Percentiles rank a stretch among this genome's conserved stretches.
Conservation (phyloP, 2,113 vertebrate genomes). For the Aleadryas rufinucha region DNA sequence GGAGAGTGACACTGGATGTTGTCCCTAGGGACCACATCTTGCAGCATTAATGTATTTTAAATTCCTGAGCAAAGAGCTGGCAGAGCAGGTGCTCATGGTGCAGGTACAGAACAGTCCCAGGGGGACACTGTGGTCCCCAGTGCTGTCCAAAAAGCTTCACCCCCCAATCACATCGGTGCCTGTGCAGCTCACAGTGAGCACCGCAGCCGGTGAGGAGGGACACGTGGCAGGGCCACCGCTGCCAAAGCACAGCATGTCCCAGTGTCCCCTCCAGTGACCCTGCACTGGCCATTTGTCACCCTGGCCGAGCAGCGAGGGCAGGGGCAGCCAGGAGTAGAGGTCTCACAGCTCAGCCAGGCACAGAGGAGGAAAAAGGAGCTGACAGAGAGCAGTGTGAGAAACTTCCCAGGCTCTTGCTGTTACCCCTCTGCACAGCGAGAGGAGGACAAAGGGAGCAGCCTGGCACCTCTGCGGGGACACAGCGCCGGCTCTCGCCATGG, state of each 20-base stretch:
- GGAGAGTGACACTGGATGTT: fast-evolving
- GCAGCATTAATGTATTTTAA: background rate
- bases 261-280: background rate
- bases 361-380: background rate
- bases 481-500: fast-evolving
- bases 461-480: fast-evolving
- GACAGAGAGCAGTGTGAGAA: background rate
- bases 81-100: background rate
- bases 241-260: fast-evolving
- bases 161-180: fast-evolving
- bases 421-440: background rate
- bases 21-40: background rate
- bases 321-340: background rate
- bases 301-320: background rate
- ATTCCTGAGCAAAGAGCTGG: fast-evolving
- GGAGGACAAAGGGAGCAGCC: background rate
- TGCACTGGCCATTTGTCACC: background rate
- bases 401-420: background rate
- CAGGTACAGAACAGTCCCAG: fast-evolving
- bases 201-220: fast-evolving
- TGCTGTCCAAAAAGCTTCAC: background rate
- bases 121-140: background rate
- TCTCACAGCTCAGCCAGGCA: background rate
- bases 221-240: background rate
- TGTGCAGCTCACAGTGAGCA: fast-evolving